Evolutionary conservation across 2,797 vertebrate species (phyloP).

Genomic region (Rhodeus uyekii): DNA sequence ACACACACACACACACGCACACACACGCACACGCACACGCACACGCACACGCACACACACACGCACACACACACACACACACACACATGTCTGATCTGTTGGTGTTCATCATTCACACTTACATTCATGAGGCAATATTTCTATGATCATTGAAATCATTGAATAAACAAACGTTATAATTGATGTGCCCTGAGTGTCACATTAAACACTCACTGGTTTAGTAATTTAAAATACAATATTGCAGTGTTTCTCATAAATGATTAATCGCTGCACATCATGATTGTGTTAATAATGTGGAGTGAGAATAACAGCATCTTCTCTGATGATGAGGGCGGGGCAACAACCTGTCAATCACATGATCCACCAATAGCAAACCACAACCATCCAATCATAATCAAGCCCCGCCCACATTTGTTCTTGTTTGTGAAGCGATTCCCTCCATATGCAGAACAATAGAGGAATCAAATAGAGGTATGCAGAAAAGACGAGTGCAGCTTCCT

Average conservation of each 20-base stretch:
- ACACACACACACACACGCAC: slow-evolving; percentile 13
- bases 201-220: background rate
- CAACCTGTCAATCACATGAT: background rate
- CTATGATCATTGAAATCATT: background rate
- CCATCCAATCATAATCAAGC: background rate
- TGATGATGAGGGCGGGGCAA: background rate
- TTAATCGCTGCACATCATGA: background rate
- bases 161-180: background rate
- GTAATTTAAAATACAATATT: background rate
- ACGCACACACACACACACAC: too few relatives aligned
- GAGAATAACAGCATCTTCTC: background rate
- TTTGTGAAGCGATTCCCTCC: background rate
- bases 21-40: fast-evolving
- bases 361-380: background rate
- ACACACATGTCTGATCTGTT: background rate
- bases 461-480: too few relatives aligned
- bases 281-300: background rate
- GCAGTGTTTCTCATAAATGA: background rate
- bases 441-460: background rate
- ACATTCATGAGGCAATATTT: background rate
- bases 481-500: background rate
- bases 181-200: too few relatives aligned
- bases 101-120: background rate
- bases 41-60: too few relatives aligned
- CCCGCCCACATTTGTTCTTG: background rate